Conservation (phyloP, 1,140 invertebrate genomes). For the Xylocopa sonorina region DNA sequence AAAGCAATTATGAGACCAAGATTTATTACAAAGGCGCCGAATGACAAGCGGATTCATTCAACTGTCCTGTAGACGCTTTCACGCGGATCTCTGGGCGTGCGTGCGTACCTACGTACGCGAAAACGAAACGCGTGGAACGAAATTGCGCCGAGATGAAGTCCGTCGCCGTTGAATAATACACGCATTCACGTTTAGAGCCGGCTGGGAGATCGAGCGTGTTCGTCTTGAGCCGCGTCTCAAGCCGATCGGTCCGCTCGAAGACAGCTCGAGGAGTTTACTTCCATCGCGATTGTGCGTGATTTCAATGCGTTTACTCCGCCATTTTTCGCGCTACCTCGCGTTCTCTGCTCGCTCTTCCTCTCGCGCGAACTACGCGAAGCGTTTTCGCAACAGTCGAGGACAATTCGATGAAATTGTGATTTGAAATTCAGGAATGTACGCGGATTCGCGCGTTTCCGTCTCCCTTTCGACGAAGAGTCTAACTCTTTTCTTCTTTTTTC, state of each 20-base stretch:
- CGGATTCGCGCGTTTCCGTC: too few species aligned
- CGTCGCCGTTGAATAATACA: constrained; percentile 17
- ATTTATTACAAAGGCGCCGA: constrained; percentile 26
- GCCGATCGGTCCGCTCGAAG: neutral
- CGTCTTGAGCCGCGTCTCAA: neutral
- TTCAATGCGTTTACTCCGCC: neutral
- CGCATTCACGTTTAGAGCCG: neutral
- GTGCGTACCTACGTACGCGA: too few species aligned
- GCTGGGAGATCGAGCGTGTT: neutral
- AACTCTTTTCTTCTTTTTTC: too few species aligned
- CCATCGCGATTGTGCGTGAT: neutral
- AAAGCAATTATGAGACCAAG: constrained; percentile 30
- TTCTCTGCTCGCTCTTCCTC: too few species aligned
- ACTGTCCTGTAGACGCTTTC: constrained; percentile 28
- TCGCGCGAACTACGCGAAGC: too few species aligned
- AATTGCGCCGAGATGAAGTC: constrained; percentile 4
- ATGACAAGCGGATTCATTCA: constrained; percentile 32
- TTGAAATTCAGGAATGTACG: too few species aligned
- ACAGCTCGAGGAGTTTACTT: neutral
- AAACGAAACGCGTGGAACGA: constrained; percentile 10
- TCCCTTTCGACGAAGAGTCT: too few species aligned
- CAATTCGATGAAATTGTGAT: too few species aligned
- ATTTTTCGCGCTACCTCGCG: too few species aligned
- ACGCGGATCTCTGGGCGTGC: neutral
- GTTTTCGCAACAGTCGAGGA: too few species aligned